phyloP scores from a whole-genome alignment of 2,113 vertebrate genomes.

The Nestor notabilis region DNA sequence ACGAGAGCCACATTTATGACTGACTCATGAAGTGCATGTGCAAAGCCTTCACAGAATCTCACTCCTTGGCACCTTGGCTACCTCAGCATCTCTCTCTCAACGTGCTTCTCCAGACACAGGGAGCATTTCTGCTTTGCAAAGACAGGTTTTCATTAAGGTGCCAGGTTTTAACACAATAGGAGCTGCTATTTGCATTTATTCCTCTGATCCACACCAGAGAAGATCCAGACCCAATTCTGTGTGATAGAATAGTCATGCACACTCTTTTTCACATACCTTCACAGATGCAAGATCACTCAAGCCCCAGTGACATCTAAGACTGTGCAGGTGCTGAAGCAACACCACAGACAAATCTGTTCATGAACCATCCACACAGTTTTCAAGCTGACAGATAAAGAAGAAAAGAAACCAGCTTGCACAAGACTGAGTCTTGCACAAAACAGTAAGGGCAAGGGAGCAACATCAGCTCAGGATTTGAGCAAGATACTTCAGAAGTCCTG shows the following conservation, averaged over 20 bases:
- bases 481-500: not conserved
- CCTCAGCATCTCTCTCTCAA: not conserved
- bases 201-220: not conserved
- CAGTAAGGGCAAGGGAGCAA: not conserved
- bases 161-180: not conserved
- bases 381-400: not conserved
- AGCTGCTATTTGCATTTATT: not conserved
- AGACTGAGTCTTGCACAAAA: not conserved
- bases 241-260: not conserved
- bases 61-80: not conserved
- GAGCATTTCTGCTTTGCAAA: not conserved
- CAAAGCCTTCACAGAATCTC: not conserved
- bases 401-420: not conserved
- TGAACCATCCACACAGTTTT: not conserved
- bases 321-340: not conserved
- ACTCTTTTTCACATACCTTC: not conserved
- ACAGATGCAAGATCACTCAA: not conserved
- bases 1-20: not conserved
- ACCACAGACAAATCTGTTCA: not conserved
- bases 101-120: not conserved
- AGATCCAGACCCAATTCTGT: not conserved
- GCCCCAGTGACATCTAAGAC: not conserved
- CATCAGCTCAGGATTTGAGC: not conserved
- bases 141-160: not conserved
- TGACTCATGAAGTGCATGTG: fast-evolving